Conservation (phyloP, 1,140 invertebrate species). For the Drosophila orena region DNA sequence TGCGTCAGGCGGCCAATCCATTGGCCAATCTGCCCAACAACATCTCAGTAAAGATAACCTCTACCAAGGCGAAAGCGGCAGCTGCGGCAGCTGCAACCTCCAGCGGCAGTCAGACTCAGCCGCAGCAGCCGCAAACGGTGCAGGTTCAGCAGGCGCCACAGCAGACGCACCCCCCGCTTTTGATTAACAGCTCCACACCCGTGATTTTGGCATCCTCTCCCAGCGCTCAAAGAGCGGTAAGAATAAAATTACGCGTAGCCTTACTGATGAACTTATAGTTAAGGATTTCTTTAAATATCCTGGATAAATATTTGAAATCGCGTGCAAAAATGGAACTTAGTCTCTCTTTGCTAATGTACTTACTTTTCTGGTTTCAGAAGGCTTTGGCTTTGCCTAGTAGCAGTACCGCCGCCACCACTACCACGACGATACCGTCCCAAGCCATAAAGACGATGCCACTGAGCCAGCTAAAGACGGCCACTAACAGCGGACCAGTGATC, state of each 20-base stretch:
- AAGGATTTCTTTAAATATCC: no score
- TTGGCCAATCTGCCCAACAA: constrained; percentile 81
- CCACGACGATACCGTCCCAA: constrained; percentile 74
- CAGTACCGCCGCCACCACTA: constrained; percentile 38
- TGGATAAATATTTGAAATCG: no score
- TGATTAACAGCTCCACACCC: constrained; percentile 81
- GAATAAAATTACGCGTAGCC: constrained; percentile 1
- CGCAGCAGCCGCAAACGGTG: constrained; percentile 37
- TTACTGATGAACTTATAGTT: no score
- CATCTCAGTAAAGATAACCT: constrained; percentile 82
- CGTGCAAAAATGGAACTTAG: background rate
- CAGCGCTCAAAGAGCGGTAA: constrained; percentile 68
- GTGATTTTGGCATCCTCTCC: constrained; percentile 79
- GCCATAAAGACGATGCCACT: constrained; percentile 82
- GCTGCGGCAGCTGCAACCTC: constrained; percentile 36
- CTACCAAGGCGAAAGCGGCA: constrained; percentile 68
- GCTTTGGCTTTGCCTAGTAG: constrained; percentile 54
- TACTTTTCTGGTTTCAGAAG: constrained; percentile 49
- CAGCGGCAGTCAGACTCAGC: constrained; percentile 47
- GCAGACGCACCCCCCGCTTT: constrained; percentile 73
- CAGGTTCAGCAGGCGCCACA: constrained; percentile 49
- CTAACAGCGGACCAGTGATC: constrained; percentile 79
- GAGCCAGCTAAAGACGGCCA: constrained; percentile 77
- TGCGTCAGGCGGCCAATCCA: constrained; percentile 67
- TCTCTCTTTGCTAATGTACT: background rate